Base-by-base conservation (phyloP, 1,140 invertebrate species). In the Tetramorium alpestre region DNA sequence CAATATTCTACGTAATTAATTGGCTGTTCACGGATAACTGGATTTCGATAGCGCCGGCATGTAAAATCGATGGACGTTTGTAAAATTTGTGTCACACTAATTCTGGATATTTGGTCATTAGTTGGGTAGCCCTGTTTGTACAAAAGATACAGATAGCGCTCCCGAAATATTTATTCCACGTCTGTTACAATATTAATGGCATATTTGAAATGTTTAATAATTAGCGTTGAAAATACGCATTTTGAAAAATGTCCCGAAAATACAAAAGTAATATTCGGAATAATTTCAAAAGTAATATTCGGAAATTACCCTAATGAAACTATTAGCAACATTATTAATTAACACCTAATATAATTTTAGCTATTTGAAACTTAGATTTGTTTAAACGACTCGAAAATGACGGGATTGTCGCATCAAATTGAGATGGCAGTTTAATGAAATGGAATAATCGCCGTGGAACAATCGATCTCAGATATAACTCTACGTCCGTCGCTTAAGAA, bases 1-100 rank as follows among this genome's bases (percentile, higher is more conserved):
- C 85, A 86, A 82, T 86, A 70, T 86, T 86, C 77, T 72, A 62
- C 56, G 65, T 86, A 86, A 86, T 86, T 86, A 86, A 86, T 82
- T 86, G 78, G 54, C 65, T 70, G 77, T 70, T 86, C 64, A 70
- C 54, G 77, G 85, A 51, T 82, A 86, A 86, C 76, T 80, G 72
- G 85, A 86, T 86, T 80, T 70, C 76, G 76, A 82, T 81, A 62
- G 28, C 78, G 49, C 44, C 64, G 33, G 33, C 25, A 51, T 51
- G 58, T 69, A 69, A 86, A 82, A 86, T 41, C 85, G 64, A 86
- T 60, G 54, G 41, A 51, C 64, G 73, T 80, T 80, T 80, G 62
- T 49, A 44, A 70, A 86, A 86, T 82, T 82, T 62, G 65, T 75
- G 65, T 81, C 56, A 62, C 82, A 54, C 75, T 81, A 69, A 82